Evolutionary conservation across 2,113 vertebrate species (phyloP).

Genomic region (Oncorhynchus gorbuscha): DNA sequence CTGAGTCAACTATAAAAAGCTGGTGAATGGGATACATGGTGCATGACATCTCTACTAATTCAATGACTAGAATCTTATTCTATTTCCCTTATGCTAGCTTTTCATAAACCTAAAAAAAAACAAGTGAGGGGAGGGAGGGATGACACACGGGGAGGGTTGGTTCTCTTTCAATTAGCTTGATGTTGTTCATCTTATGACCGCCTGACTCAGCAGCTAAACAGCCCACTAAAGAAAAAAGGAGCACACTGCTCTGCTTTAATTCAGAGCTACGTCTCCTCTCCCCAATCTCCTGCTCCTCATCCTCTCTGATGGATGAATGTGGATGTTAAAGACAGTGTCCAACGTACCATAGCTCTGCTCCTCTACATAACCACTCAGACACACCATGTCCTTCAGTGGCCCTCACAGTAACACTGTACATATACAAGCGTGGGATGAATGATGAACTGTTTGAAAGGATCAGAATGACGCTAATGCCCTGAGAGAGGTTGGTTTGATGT

Average conservation of each 20-base stretch:
- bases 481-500: background rate
- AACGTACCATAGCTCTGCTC: background rate
- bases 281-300: slow-evolving; percentile 7
- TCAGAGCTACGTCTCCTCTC: slow-evolving; percentile 32
- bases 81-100: background rate
- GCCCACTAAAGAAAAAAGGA: background rate
- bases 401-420: too few species aligned
- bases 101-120: slow-evolving; percentile 6
- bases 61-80: background rate
- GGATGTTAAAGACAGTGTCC: slow-evolving; percentile 19
- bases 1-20: slow-evolving; percentile 11
- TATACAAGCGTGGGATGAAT: background rate
- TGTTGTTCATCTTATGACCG: slow-evolving; percentile 34
- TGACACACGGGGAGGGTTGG: background rate
- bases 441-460: background rate
- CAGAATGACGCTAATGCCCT: background rate
- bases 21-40: too few species aligned
- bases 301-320: slow-evolving; percentile 6
- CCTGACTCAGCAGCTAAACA: slow-evolving; percentile 14
- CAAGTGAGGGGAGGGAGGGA: background rate
- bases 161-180: slow-evolving; percentile 22
- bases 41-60: background rate
- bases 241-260: slow-evolving; percentile 47
- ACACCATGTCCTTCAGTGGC: too few species aligned
- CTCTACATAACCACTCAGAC: too few species aligned